Conservation (phyloP, 35 echinoderm and acorn worm species). For the Apostichopus japonicus region DNA sequence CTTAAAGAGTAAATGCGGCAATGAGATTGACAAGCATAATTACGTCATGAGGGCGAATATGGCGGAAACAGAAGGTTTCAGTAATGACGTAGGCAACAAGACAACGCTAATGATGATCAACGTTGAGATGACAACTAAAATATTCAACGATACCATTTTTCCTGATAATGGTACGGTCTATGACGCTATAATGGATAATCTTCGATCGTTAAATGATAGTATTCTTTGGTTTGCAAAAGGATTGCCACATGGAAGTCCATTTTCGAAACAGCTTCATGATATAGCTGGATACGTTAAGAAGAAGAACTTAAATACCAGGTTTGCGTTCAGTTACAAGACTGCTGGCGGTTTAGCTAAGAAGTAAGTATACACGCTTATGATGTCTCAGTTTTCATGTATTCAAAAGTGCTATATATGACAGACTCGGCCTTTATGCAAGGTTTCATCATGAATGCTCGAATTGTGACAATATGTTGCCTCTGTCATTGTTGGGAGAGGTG, state of each 20-base stretch:
- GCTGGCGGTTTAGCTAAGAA: neutral
- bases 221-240: conserved; percentile 41
- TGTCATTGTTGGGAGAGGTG: too few species aligned
- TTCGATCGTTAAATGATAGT: neutral
- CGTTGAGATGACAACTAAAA: neutral
- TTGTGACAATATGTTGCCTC: too few species aligned
- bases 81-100: conserved; percentile 27
- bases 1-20: conserved; percentile 35
- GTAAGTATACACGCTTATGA: neutral
- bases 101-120: neutral
- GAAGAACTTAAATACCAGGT: neutral
- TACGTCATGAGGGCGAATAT: conserved; percentile 52
- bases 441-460: too few species aligned
- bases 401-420: too few species aligned
- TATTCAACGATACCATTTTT: neutral
- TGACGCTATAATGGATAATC: neutral
- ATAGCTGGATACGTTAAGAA: neutral
- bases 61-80: conserved; percentile 19
- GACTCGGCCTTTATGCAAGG: too few species aligned
- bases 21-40: conserved; percentile 45
- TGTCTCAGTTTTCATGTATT: too few species aligned
- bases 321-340: conserved; percentile 1
- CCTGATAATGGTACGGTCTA: neutral
- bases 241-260: neutral
- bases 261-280: neutral